Percentiles rank a stretch among this genome's conserved stretches.
Evolutionary conservation across 2,113 vertebrate species (phyloP).

Genomic region (Prionailurus bengalensis): DNA sequence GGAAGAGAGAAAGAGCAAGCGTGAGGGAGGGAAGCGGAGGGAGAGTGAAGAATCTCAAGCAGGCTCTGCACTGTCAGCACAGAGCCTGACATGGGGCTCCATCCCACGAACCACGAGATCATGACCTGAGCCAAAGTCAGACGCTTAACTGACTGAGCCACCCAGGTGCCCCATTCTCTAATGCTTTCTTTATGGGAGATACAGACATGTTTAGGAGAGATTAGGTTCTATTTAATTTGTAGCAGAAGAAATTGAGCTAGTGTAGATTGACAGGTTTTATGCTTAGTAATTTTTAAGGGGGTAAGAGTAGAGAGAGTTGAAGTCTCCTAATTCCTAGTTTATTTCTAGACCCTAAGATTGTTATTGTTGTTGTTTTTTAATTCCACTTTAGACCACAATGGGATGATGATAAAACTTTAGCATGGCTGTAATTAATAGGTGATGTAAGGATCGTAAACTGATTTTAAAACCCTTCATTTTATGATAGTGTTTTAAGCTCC

Average conservation of each 20-base stretch:
- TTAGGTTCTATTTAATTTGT: conserved; percentile 42
- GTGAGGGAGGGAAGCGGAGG: no score
- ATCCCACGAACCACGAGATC: no score
- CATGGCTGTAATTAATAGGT: not conserved
- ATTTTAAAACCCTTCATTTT: conserved; percentile 54
- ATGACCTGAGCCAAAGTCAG: no score
- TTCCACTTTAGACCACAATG: not conserved
- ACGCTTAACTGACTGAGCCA: no score
- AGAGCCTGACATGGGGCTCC: no score
- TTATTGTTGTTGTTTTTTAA: not conserved
- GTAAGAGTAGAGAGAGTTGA: not conserved
- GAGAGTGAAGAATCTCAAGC: no score
- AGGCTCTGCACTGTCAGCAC: no score
- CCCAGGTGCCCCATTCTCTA: no score
- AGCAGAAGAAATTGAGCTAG: conserved; percentile 25
- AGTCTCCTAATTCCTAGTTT: conserved; percentile 13
- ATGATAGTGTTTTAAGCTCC: conserved; percentile 41
- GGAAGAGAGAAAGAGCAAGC: no score
- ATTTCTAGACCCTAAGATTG: not conserved
- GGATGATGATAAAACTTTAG: conserved; percentile 4
- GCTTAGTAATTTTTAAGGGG: not conserved
- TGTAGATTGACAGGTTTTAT: not conserved
- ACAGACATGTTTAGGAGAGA: not conserved
- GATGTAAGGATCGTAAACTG: conserved; percentile 5
- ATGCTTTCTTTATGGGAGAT: not conserved